Evolutionary conservation across 2,113 vertebrate genomes (phyloP).

Genomic region (Myiozetetes cayanensis): DNA sequence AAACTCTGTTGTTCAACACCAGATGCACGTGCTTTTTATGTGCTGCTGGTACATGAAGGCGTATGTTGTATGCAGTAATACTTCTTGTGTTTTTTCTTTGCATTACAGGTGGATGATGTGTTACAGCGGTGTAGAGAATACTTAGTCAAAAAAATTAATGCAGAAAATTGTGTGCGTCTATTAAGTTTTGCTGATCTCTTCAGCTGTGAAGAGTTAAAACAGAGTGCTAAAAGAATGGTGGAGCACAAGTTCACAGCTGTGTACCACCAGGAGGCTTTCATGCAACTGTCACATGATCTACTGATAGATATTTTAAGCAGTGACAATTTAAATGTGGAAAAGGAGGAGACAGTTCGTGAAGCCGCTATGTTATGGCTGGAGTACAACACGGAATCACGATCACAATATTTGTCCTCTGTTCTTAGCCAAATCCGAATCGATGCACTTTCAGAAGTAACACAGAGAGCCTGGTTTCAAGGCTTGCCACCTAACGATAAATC

Average conservation of each 20-base stretch:
- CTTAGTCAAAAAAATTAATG: slow-evolving; percentile 97
- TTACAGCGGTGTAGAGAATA: slow-evolving; percentile 91
- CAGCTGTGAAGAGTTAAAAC: slow-evolving; percentile 95
- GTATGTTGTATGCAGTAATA: neutral
- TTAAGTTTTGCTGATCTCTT: slow-evolving; percentile 96
- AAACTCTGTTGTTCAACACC: neutral
- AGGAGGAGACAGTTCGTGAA: slow-evolving; percentile 97
- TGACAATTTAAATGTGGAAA: slow-evolving; percentile 98
- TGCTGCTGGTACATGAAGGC: neutral
- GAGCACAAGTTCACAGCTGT: slow-evolving; percentile 97
- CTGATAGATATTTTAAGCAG: slow-evolving; percentile 95
- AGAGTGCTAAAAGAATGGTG: slow-evolving; percentile 96
- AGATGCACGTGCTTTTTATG: neutral
- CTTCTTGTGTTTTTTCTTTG: neutral
- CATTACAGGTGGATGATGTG: slow-evolving; percentile 92
- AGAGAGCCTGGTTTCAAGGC: slow-evolving; percentile 98
- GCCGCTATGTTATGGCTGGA: slow-evolving; percentile 98
- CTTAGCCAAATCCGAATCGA: slow-evolving; percentile 98
- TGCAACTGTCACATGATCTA: slow-evolving; percentile 96
- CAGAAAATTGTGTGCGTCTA: slow-evolving; percentile 95
- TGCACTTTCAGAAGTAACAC: slow-evolving; percentile 96
- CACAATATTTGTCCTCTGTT: slow-evolving; percentile 95
- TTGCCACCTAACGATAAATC: slow-evolving; percentile 97
- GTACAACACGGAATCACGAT: slow-evolving; percentile 93
- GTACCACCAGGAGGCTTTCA: slow-evolving; percentile 93